Percentiles rank a stretch among this genome's conserved stretches.
Conservation (phyloP, 2,888 invertebrate genomes). For the Harpagoxenus sublaevis region DNA sequence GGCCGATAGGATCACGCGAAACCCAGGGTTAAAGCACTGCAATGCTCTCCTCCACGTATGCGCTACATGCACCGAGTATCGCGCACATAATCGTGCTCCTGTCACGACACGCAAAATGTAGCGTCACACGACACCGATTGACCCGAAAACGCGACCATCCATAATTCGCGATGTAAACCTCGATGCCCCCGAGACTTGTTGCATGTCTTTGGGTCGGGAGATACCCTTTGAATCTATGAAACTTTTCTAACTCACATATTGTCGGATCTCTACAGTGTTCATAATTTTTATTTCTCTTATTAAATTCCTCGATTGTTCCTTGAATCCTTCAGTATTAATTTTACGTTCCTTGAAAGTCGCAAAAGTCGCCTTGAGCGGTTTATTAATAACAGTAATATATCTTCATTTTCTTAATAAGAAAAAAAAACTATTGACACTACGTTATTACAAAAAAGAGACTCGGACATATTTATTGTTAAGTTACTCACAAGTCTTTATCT, state of each 20-base stretch:
- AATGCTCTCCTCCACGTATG: slow-evolving; percentile 16
- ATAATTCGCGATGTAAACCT: slow-evolving; percentile 36
- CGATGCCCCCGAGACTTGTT: slow-evolving; percentile 41
- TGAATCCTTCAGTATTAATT: not conserved
- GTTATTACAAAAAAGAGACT: not conserved
- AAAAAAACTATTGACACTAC: not conserved
- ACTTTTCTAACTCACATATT: no score
- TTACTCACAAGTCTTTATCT: not conserved
- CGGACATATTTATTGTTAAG: not conserved
- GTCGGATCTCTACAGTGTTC: not conserved
- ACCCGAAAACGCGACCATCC: slow-evolving; percentile 50
- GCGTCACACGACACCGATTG: slow-evolving; percentile 57
- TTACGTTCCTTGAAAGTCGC: not conserved
- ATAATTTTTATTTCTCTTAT: not conserved
- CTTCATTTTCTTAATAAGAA: not conserved
- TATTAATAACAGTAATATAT: not conserved
- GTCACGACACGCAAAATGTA: slow-evolving; percentile 70
- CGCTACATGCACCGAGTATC: slow-evolving; percentile 25
- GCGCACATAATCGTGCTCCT: slow-evolving; percentile 55
- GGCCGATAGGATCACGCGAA: slow-evolving; percentile 69
- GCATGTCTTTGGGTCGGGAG: slow-evolving; percentile 6
- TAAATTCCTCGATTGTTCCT: not conserved
- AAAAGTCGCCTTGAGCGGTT: not conserved
- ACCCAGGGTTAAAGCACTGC: slow-evolving; percentile 60
- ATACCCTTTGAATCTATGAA: slow-evolving; percentile 5